Evolutionary conservation across 2,888 invertebrate species (phyloP), one percentile per base, ranked within the genome.

Genomic region (Drosophila colorata): DNA sequence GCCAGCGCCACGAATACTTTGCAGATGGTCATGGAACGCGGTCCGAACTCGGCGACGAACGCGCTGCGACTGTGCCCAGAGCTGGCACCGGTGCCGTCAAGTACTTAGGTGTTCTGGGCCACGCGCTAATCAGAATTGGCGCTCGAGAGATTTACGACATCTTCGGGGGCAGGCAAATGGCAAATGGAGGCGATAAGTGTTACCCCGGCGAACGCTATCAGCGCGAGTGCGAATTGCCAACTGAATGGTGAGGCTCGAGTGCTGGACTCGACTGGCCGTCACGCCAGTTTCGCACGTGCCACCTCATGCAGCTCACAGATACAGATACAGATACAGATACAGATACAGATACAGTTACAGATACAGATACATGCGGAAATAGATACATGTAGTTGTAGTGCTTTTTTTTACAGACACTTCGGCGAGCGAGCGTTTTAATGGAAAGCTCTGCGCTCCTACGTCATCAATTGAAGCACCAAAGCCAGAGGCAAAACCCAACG

Each of bases 31-130:
- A 31, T 18, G 35, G 14, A n/a, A 57, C 57, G 53, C 20, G 56
- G 9, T 76, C 74, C 63, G 48, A 40, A 23, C 74, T 47, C 65
- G 48, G 25, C 58, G 78, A 51, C 81, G 60, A 55, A 41, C 78
- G 71, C 60, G 66, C 44, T 68, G 81, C 78, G 58, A 81, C 80
- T 81, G 80, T 40, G 23, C 43, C 18, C 20, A 6, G 2, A 28
- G 25, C 28, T 40, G 31, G 38, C 14, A 44, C 31, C 16, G 23
- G 8, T 25, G 35, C 16, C 20, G 8, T 46, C 14, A 28, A 52
- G 40, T 40, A 28, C 5, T 8, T 28, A 1, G 28, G 8, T 4
- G 4, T 16, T 20, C 16, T 25, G 7, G 7, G 25, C 7, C 25
- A 14, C 23, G n/a, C 69, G 40, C 52, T 66, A 51, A 63, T 58